Percentiles rank a stretch among this genome's conserved stretches.
phyloP scores from a whole-genome alignment of 1,140 invertebrate genomes.

The Drosophila takahashii region DNA sequence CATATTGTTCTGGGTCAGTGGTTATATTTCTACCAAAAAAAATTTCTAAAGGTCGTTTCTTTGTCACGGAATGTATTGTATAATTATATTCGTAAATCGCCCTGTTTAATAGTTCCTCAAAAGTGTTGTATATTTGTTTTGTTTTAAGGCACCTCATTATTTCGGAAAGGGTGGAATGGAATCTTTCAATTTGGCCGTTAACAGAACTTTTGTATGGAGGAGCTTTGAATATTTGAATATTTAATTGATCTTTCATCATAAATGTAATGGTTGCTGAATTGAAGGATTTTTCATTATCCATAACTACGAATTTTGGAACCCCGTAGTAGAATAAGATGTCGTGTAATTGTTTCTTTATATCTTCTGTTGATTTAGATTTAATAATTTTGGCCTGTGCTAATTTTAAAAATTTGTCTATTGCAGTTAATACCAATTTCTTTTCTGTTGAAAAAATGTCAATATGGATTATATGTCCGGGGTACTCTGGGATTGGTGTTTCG shows the following conservation, averaged over 20 bases:
- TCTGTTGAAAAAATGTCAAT: constrained; percentile 15
- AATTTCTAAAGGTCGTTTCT: constrained; percentile 33
- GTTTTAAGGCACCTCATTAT: constrained; percentile 31
- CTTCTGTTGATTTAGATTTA: constrained; percentile 9
- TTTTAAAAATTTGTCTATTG: constrained; percentile 5
- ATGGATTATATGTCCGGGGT: background rate
- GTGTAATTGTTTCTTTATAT: constrained; percentile 20
- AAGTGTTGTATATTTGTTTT: constrained; percentile 8
- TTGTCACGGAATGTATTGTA: constrained; percentile 40
- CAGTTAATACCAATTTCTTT: constrained; percentile 5
- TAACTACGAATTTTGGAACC: constrained; percentile 10
- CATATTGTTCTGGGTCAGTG: constrained; percentile 15
- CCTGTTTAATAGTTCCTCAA: constrained; percentile 33
- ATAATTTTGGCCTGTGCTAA: constrained; percentile 3
- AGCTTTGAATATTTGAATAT: constrained; percentile 18
- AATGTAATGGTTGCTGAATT: constrained; percentile 20
- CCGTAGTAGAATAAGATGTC: constrained; percentile 31
- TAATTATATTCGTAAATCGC: constrained; percentile 38
- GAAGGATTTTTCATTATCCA: constrained; percentile 50
- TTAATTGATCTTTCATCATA: constrained; percentile 17
- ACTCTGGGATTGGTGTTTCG: constrained; percentile 13
- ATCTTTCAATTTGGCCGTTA: constrained; percentile 42
- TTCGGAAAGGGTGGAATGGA: constrained; percentile 40
- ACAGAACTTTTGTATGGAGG: constrained; percentile 28
- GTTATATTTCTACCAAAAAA: constrained; percentile 34